These are phyloP conservation scores for Anadara kagoshimensis DNA, from an alignment of 1,140 invertebrate genomes.

Conservation along the genomic window DNA sequence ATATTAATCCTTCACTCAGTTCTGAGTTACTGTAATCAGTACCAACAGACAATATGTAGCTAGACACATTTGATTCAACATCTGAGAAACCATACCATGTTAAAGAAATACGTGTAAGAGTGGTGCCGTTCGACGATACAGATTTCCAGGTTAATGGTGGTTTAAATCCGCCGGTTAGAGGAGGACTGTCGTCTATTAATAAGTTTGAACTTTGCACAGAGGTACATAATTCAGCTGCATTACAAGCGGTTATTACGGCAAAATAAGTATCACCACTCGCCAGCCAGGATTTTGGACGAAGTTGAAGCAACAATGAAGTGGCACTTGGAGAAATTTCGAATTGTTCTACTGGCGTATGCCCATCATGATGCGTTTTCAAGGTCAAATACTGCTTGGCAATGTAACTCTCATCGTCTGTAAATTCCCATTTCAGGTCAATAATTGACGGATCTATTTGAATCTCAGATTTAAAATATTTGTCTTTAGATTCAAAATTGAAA, in stretches of 20 bases:
- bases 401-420: constrained; percentile 52
- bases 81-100: constrained; percentile 52
- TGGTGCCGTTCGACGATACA: background rate
- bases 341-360: constrained; percentile 28
- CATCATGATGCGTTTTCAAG: constrained; percentile 42
- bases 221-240: constrained; percentile 51
- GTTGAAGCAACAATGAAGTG: constrained; percentile 4
- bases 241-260: constrained; percentile 49
- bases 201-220: constrained; percentile 24
- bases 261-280: constrained; percentile 47
- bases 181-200: constrained; percentile 49
- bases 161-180: constrained; percentile 49
- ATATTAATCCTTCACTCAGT: background rate
- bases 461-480: background rate
- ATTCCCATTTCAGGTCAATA: constrained; percentile 46
- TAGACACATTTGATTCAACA: constrained; percentile 40
- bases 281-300: constrained; percentile 33
- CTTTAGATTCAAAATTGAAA: background rate
- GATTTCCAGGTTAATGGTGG: constrained; percentile 37
- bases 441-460: constrained; percentile 46
- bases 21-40: constrained; percentile 40
- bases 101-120: constrained; percentile 7
- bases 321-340: constrained; percentile 16
- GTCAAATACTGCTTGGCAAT: constrained; percentile 38
- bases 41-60: constrained; percentile 42